Evolutionary conservation across 2,113 vertebrate genomes (phyloP).

Genomic region (Anoura caudifer): DNA sequence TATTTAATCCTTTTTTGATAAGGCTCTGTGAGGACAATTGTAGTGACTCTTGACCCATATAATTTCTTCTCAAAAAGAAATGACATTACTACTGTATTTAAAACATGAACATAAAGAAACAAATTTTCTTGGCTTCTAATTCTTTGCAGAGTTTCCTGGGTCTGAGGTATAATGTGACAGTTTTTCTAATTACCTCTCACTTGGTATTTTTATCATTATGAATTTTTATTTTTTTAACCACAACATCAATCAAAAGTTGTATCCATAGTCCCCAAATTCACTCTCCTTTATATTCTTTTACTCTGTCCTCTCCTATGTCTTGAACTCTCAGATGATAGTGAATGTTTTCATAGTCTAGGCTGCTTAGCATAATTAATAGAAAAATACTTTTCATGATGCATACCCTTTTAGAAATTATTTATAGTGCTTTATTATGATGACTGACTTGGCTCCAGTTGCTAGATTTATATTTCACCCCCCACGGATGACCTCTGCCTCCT

Average conservation of each 20-base stretch:
- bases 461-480: background rate
- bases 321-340: background rate
- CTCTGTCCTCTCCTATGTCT: background rate
- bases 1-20: background rate
- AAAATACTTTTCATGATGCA: background rate
- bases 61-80: background rate
- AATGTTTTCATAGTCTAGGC: background rate
- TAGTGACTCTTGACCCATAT: background rate
- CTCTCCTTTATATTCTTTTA: slow-evolving; percentile 10
- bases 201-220: background rate
- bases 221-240: background rate
- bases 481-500: background rate
- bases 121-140: background rate
- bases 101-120: background rate
- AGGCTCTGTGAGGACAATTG: background rate
- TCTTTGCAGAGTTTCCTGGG: background rate
- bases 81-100: background rate
- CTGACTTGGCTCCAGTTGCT: background rate
- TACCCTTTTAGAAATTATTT: slow-evolving; percentile 31
- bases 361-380: background rate
- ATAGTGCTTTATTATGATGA: background rate
- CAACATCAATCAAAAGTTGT: background rate
- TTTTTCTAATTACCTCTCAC: background rate
- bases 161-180: background rate
- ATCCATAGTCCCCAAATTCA: background rate